Evolutionary conservation across 2,113 vertebrate genomes (phyloP).

Genomic region (Myxocyprinus asiaticus): DNA sequence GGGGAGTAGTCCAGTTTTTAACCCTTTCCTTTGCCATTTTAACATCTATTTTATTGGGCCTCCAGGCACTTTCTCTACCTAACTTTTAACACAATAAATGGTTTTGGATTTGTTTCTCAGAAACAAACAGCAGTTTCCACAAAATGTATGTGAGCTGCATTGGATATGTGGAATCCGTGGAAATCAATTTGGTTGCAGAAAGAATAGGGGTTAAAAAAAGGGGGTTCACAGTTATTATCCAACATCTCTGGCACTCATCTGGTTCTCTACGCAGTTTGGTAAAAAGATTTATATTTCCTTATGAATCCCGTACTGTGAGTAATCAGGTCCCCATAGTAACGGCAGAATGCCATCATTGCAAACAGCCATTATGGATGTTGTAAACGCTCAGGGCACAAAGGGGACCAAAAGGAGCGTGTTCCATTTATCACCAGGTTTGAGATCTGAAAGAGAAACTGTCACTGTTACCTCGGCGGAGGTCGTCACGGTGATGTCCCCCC

Average conservation of each 20-base stretch:
- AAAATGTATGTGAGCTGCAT: background rate
- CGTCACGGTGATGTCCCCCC: conserved; percentile 40
- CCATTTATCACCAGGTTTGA: conserved; percentile 76
- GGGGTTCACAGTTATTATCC: too few species aligned
- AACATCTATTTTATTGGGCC: background rate
- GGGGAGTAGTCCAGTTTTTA: conserved; percentile 5
- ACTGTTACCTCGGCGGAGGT: conserved; percentile 42
- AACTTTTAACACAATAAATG: background rate
- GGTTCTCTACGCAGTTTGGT: too few species aligned
- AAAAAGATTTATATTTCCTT: conserved; percentile 39
- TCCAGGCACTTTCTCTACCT: background rate
- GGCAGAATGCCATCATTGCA: conserved; percentile 35
- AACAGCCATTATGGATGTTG: conserved; percentile 65
- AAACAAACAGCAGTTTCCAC: background rate
- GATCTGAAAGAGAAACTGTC: conserved; percentile 51
- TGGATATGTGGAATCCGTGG: background rate
- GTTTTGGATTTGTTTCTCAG: background rate
- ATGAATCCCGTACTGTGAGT: conserved; percentile 10
- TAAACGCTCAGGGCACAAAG: conserved; percentile 71
- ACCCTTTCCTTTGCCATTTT: background rate
- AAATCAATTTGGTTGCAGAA: too few species aligned
- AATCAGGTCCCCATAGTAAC: conserved; percentile 31
- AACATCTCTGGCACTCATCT: too few species aligned
- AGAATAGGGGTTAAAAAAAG: too few species aligned
- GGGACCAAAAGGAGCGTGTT: conserved; percentile 69